Percentiles rank a stretch among this genome's conserved stretches.
These are phyloP conservation scores for Andrena fulva DNA, from an alignment of 2,888 invertebrate species.

Conservation along the genomic window DNA sequence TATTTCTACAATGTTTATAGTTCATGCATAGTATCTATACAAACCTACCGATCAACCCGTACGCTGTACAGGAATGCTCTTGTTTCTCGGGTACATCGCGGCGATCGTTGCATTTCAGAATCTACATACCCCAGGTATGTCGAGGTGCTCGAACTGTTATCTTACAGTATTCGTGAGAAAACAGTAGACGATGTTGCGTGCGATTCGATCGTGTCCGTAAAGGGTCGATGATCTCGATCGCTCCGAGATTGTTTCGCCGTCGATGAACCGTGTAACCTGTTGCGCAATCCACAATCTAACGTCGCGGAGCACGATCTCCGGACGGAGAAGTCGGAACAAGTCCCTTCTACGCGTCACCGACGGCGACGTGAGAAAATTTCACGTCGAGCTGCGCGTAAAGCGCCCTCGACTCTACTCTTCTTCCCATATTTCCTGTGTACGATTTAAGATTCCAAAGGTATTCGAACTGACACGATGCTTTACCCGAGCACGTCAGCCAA, in stretches of 20 bases:
- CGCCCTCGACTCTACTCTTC: not conserved
- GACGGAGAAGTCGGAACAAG: constrained; percentile 25
- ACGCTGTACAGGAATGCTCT: too few species aligned
- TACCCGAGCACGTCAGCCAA: too few species aligned
- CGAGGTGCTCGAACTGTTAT: too few species aligned
- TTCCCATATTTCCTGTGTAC: not conserved
- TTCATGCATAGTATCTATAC: too few species aligned
- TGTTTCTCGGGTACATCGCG: too few species aligned
- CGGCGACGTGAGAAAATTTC: constrained; percentile 6
- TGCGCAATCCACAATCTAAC: constrained; percentile 54
- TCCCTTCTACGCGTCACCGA: constrained; percentile 1
- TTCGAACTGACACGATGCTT: too few species aligned
- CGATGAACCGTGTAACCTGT: constrained; percentile 68
- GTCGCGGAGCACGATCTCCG: constrained; percentile 42
- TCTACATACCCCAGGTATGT: too few species aligned
- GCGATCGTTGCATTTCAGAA: too few species aligned
- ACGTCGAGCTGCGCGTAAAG: not conserved
- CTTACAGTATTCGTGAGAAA: not conserved
- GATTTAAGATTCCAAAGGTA: too few species aligned
- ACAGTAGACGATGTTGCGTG: not conserved
- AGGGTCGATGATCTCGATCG: constrained; percentile 55
- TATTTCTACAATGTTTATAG: too few species aligned
- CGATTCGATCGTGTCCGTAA: constrained; percentile 16
- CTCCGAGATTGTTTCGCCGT: constrained; percentile 57
- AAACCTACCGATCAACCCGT: too few species aligned